These are phyloP conservation scores for Notothenia coriiceps DNA, from an alignment of 2,113 vertebrate species.

Conservation along the genomic window DNA sequence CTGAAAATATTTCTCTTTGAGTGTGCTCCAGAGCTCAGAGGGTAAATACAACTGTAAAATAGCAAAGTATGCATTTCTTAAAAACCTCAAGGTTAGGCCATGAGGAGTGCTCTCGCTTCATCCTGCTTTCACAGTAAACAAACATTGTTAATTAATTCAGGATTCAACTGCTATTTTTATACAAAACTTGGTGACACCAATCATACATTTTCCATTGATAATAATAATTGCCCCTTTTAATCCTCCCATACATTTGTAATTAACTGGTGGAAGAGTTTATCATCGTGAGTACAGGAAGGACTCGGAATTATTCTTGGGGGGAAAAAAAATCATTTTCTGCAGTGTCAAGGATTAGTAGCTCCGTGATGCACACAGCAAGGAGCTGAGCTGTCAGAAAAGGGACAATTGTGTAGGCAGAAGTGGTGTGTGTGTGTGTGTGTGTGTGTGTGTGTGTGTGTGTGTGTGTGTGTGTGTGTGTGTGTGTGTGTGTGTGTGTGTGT, in stretches of 20 bases:
- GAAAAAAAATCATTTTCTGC: slow-evolving; percentile 42
- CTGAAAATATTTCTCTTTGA: slow-evolving; percentile 1
- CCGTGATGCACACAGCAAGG: slow-evolving; percentile 9
- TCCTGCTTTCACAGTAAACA: slow-evolving; percentile 56
- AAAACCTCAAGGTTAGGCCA: slow-evolving; percentile 29
- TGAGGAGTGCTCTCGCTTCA: slow-evolving; percentile 39
- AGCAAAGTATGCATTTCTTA: slow-evolving; percentile 42
- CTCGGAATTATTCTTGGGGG: slow-evolving; percentile 53
- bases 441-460: no score
- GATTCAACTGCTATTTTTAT: slow-evolving; percentile 47
- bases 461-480: no score
- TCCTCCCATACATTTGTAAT: slow-evolving; percentile 71
- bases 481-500: not conserved
- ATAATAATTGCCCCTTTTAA: slow-evolving; percentile 67
- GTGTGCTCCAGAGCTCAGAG: slow-evolving; percentile 8
- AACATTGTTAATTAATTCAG: slow-evolving; percentile 59
- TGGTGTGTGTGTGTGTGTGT: no score
- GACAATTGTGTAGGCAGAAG: slow-evolving; percentile 45
- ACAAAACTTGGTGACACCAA: slow-evolving; percentile 54
- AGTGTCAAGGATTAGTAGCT: slow-evolving; percentile 63
- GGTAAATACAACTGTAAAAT: slow-evolving; percentile 41
- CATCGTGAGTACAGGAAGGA: slow-evolving; percentile 43
- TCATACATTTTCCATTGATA: slow-evolving; percentile 65
- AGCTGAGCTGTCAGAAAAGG: slow-evolving; percentile 65
- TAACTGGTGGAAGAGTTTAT: slow-evolving; percentile 67